Evolutionary conservation across 2,797 vertebrate species (phyloP).

Genomic region (Cryptoblepharus egeriae): DNA sequence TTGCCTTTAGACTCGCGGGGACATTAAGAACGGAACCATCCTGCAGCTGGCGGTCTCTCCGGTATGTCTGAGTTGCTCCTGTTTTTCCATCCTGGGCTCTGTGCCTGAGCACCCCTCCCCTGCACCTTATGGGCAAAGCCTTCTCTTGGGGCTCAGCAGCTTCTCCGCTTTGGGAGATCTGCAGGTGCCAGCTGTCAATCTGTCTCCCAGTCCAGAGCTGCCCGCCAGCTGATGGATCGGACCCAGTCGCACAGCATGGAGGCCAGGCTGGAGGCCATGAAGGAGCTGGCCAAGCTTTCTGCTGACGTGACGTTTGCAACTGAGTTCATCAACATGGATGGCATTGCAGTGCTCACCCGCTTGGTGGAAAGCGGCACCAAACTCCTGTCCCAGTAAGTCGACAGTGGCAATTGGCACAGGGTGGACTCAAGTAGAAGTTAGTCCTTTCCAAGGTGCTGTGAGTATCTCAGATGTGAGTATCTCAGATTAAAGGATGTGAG

Average conservation of each 20-base stretch:
- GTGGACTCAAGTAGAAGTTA: too few species aligned
- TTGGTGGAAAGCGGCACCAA: conserved; percentile 96
- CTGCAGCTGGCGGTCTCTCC: conserved; percentile 95
- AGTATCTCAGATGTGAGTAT: too few species aligned
- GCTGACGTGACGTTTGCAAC: conserved; percentile 94
- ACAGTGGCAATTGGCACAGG: too few species aligned
- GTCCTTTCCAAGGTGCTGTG: too few species aligned
- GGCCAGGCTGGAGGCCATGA: conserved; percentile 93
- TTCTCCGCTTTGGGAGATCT: neutral
- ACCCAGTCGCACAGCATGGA: conserved; percentile 94
- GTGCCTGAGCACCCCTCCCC: too few species aligned
- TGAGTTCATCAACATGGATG: conserved; percentile 98
- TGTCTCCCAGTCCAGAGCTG: conserved; percentile 86
- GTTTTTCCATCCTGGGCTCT: too few species aligned
- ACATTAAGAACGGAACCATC: conserved; percentile 98
- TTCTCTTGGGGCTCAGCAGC: neutral
- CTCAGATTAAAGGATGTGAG: too few species aligned
- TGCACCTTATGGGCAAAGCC: neutral
- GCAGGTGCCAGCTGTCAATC: conserved; percentile 6
- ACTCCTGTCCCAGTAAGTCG: conserved; percentile 82
- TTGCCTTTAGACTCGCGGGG: conserved; percentile 87
- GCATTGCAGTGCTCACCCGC: conserved; percentile 90
- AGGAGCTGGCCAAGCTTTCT: conserved; percentile 96
- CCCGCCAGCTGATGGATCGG: conserved; percentile 94
- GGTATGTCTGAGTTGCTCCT: conserved; percentile 75